Conservation (phyloP, 2,113 vertebrate species). For the Philantomba maxwellii region DNA sequence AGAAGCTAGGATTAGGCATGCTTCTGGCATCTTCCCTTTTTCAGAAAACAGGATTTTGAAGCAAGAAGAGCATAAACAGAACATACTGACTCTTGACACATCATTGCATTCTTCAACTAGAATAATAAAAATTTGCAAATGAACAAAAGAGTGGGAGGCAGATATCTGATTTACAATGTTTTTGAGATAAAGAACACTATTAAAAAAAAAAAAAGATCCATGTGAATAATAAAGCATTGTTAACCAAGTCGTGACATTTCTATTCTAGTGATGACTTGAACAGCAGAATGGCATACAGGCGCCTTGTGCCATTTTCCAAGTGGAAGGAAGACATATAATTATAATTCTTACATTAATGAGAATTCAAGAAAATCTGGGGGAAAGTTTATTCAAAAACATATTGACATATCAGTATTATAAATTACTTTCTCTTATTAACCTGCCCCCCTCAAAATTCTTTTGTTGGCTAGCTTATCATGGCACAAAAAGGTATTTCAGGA, state of each 20-base stretch:
- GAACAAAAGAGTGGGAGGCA: slow-evolving; percentile 86
- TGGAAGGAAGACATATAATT: slow-evolving; percentile 84
- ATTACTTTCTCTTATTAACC: slow-evolving; percentile 82
- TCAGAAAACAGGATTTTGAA: slow-evolving; percentile 77
- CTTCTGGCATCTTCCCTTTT: slow-evolving; percentile 61
- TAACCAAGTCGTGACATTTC: slow-evolving; percentile 87
- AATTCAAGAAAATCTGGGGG: slow-evolving; percentile 72
- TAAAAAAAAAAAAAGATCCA: slow-evolving; percentile 79
- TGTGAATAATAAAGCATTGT: slow-evolving; percentile 86
- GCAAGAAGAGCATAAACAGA: slow-evolving; percentile 78
- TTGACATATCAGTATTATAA: slow-evolving; percentile 83
- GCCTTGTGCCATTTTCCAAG: slow-evolving; percentile 81
- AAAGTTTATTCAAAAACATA: slow-evolving; percentile 86
- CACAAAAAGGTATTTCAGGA: slow-evolving; percentile 73
- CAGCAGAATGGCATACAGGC: slow-evolving; percentile 80
- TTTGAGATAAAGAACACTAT: slow-evolving; percentile 85
- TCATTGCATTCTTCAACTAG: slow-evolving; percentile 80
- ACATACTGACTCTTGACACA: slow-evolving; percentile 81
- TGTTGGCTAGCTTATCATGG: slow-evolving; percentile 65
- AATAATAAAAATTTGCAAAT: slow-evolving; percentile 86
- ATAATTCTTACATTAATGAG: slow-evolving; percentile 80
- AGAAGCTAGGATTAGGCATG: slow-evolving; percentile 44
- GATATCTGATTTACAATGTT: slow-evolving; percentile 85
- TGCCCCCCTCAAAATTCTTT: slow-evolving; percentile 43
- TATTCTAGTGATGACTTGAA: slow-evolving; percentile 81